Conservation (phyloP, 2,888 invertebrate genomes). For the Sarcophaga rosellei region DNA sequence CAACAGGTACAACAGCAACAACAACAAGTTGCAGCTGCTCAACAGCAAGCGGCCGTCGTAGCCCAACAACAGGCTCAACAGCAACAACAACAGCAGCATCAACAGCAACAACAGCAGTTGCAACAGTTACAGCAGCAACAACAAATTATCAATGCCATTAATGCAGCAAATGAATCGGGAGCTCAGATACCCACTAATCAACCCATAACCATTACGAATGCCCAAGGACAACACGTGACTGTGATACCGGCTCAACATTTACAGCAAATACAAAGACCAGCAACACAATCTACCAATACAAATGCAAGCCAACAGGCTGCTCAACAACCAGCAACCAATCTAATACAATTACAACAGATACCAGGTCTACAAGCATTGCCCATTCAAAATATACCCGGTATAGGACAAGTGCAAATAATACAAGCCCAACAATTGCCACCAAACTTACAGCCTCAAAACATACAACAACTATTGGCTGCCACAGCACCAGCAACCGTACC, state of each 20-base stretch:
- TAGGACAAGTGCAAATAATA: constrained; percentile 88
- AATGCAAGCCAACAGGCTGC: constrained; percentile 69
- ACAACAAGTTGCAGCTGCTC: constrained; percentile 60
- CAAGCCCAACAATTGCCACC: constrained; percentile 81
- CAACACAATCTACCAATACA: constrained; percentile 51
- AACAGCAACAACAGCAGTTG: constrained; percentile 67
- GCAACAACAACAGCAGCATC: constrained; percentile 60
- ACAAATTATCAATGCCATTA: constrained; percentile 76
- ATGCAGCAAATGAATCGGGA: constrained; percentile 74
- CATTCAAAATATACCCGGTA: constrained; percentile 89
- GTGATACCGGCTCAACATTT: constrained; percentile 89
- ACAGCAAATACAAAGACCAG: constrained; percentile 80
- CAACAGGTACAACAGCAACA: constrained; percentile 69
- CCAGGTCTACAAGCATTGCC: constrained; percentile 85
- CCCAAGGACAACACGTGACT: constrained; percentile 91
- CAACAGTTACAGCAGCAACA: constrained; percentile 75
- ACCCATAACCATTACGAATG: constrained; percentile 88
- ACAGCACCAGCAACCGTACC: constrained; percentile 67
- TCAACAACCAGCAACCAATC: constrained; percentile 71
- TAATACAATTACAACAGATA: constrained; percentile 79
- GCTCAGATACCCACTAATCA: constrained; percentile 81
- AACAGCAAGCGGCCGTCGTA: constrained; percentile 65
- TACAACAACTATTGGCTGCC: constrained; percentile 75
- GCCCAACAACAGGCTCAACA: constrained; percentile 69
- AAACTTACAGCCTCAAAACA: constrained; percentile 76